Percentiles rank a stretch among this genome's conserved stretches.
Evolutionary conservation across 2,113 vertebrate genomes (phyloP).

Genomic region (Vireo altiloquus): DNA sequence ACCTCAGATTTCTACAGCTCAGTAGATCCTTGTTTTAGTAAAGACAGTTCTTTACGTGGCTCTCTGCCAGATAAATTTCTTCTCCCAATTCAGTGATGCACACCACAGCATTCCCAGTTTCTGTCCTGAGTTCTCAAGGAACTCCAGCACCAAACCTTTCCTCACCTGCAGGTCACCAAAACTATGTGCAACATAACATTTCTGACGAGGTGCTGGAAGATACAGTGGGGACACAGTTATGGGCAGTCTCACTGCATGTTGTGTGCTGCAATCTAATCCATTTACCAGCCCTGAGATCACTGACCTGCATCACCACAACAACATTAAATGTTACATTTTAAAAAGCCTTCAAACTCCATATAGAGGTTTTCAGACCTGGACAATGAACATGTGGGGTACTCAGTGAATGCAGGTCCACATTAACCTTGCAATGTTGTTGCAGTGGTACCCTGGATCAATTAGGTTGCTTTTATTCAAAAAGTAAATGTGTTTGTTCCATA

Average conservation of each 20-base stretch:
- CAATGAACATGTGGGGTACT: background rate
- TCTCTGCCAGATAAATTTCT: background rate
- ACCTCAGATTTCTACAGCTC: background rate
- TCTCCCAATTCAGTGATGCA: background rate
- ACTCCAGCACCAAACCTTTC: background rate
- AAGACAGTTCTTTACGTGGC: background rate
- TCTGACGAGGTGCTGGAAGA: background rate
- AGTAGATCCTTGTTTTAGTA: background rate
- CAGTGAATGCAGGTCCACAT: background rate
- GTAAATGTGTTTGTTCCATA: background rate
- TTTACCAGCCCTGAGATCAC: background rate
- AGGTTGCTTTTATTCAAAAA: background rate
- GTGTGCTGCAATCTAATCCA: background rate
- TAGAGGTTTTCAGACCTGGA: background rate
- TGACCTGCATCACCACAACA: background rate
- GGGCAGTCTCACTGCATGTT: background rate
- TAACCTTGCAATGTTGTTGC: background rate
- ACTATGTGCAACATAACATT: background rate
- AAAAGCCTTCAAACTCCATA: background rate
- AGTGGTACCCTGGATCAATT: background rate
- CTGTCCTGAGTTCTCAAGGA: background rate
- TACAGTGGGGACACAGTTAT: rapidly evolving
- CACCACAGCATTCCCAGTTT: background rate
- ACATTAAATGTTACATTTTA: background rate
- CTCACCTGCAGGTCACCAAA: background rate